Conservation (phyloP, 2,888 invertebrate genomes). For the Melieria crassipennis region DNA sequence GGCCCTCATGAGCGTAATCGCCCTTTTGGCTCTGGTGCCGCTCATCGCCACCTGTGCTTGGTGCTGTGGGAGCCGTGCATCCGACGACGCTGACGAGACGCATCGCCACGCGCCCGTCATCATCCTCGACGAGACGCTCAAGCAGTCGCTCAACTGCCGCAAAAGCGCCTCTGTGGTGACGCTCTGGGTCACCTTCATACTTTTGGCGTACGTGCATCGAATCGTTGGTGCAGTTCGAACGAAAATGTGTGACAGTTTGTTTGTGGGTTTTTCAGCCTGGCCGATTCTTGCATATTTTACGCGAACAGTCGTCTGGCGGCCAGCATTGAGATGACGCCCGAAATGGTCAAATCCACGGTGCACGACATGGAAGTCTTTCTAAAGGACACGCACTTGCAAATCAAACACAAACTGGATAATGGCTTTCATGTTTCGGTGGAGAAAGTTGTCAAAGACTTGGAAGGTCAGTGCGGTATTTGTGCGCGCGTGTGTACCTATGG, state of each 20-base stretch:
- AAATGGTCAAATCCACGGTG: constrained; percentile 69
- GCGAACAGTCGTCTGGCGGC: constrained; percentile 72
- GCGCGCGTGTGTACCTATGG: neutral
- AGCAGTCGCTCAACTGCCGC: constrained; percentile 60
- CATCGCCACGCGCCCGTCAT: constrained; percentile 57
- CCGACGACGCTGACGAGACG: constrained; percentile 64
- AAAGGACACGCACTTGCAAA: constrained; percentile 72
- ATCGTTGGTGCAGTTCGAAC: constrained; percentile 12
- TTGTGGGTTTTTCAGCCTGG: constrained; percentile 63
- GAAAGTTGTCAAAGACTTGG: constrained; percentile 72
- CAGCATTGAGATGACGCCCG: constrained; percentile 69
- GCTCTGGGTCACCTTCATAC: constrained; percentile 60
- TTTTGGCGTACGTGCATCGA: constrained; percentile 57
- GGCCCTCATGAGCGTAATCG: constrained; percentile 71
- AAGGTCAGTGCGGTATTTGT: constrained; percentile 67
- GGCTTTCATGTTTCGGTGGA: constrained; percentile 72
- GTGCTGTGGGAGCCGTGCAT: constrained; percentile 64
- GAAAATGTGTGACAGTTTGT: too few relatives aligned
- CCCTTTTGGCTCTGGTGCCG: constrained; percentile 73
- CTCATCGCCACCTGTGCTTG: constrained; percentile 72
- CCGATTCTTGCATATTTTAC: constrained; percentile 71
- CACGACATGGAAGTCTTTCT: constrained; percentile 73
- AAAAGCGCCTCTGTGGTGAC: constrained; percentile 58
- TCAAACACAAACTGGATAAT: constrained; percentile 70
- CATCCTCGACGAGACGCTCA: constrained; percentile 59